Evolutionary conservation across 2,888 invertebrate species (phyloP).

Genomic region (Galeruca laticollis): DNA sequence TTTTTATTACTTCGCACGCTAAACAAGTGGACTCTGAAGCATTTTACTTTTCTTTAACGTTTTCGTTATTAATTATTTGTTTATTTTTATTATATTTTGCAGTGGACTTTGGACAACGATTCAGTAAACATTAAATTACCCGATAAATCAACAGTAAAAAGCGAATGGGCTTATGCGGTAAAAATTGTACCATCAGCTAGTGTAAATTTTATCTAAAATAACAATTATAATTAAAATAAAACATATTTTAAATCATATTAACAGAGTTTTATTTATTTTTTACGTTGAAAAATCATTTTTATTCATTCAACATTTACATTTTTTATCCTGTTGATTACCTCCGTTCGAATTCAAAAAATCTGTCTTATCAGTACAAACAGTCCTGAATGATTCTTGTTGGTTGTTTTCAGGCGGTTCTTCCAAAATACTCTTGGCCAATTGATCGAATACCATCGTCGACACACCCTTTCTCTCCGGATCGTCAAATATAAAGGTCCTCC

Average conservation of each 20-base stretch:
- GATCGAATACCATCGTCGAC: neutral
- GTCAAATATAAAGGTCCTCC: constrained; percentile 2
- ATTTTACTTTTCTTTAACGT: neutral
- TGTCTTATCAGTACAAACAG: neutral
- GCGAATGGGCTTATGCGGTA: constrained; percentile 68
- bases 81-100: constrained; percentile 23
- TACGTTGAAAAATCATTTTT: neutral
- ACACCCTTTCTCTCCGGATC: constrained; percentile 3
- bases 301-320: neutral
- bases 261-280: neutral
- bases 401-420: neutral
- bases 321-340: neutral
- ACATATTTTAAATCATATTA: neutral
- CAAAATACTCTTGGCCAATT: constrained; percentile 4
- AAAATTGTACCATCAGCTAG: constrained; percentile 53
- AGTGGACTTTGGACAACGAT: constrained; percentile 41
- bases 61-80: neutral
- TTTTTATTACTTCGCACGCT: no score
- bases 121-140: constrained; percentile 64
- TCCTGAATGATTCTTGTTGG: neutral
- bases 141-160: constrained; percentile 64
- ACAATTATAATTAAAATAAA: neutral
- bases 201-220: neutral
- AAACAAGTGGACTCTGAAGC: no score
- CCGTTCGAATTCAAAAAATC: neutral